phyloP scores from a whole-genome alignment of 2,797 vertebrate genomes.

The Cygnus olor region DNA sequence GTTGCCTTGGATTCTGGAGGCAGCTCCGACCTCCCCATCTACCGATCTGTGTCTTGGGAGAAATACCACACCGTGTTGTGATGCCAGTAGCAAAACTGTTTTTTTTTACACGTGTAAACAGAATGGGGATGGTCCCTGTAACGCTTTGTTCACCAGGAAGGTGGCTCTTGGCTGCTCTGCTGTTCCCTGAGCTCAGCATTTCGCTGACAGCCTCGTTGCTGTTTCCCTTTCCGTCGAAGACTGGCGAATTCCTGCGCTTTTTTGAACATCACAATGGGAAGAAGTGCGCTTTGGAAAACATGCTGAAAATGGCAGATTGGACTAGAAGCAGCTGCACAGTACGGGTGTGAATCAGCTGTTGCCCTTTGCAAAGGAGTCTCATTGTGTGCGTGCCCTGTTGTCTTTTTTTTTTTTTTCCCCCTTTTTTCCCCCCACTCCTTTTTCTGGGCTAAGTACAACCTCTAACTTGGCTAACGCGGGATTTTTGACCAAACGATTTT shows the following conservation, averaged over 20 bases:
- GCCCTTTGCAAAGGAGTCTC: background rate
- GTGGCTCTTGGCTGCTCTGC: background rate
- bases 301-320: background rate
- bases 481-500: slow-evolving; percentile 7
- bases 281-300: background rate
- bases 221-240: background rate
- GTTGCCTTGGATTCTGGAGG: background rate
- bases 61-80: background rate
- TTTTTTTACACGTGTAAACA: background rate
- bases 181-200: background rate
- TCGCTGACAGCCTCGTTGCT: background rate
- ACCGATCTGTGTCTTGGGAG: background rate
- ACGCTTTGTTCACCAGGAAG: background rate
- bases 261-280: background rate
- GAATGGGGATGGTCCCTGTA: background rate
- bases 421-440: background rate
- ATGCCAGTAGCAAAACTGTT: background rate
- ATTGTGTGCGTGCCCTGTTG: background rate
- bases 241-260: background rate
- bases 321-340: background rate
- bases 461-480: slow-evolving; percentile 7
- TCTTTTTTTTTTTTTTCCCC: background rate
- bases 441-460: slow-evolving; percentile 22
- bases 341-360: background rate
- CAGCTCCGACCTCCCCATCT: background rate